Conservation (phyloP, 2,113 vertebrate genomes). For the Rhinolophus ferrumequinum region DNA sequence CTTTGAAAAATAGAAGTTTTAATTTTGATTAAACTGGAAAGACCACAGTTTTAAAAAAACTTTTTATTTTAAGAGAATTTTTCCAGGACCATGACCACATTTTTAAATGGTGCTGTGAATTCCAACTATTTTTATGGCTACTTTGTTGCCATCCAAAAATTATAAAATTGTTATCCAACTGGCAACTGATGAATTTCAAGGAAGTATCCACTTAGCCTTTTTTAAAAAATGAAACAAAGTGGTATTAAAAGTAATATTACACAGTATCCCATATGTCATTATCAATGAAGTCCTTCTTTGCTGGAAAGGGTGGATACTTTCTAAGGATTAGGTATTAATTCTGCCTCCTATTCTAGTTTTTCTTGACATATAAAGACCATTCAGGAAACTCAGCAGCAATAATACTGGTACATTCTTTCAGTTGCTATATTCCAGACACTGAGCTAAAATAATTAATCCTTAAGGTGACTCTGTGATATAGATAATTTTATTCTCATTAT, state of each 20-base stretch:
- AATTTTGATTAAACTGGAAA: constrained; percentile 18
- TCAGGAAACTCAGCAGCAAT: neutral
- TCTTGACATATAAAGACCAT: neutral
- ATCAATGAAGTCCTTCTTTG: neutral
- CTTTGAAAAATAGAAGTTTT: constrained; percentile 29
- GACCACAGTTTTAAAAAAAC: neutral
- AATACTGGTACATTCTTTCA: neutral
- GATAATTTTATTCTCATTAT: neutral
- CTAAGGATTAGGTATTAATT: neutral
- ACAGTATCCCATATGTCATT: neutral
- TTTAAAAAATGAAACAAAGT: neutral
- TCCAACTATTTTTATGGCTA: neutral
- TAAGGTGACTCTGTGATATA: neutral
- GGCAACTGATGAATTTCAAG: neutral
- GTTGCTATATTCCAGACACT: neutral
- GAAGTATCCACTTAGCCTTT: neutral
- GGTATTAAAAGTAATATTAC: neutral
- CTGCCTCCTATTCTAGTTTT: neutral
- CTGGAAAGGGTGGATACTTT: neutral
- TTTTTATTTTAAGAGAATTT: too few species aligned
- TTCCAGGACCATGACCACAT: neutral
- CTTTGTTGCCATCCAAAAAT: neutral
- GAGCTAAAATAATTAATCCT: neutral
- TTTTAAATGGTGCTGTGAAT: neutral
- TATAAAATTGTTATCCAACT: neutral